phyloP scores from a whole-genome alignment of 2,113 vertebrate genomes.

The Cyanoramphus novaezelandiae region DNA sequence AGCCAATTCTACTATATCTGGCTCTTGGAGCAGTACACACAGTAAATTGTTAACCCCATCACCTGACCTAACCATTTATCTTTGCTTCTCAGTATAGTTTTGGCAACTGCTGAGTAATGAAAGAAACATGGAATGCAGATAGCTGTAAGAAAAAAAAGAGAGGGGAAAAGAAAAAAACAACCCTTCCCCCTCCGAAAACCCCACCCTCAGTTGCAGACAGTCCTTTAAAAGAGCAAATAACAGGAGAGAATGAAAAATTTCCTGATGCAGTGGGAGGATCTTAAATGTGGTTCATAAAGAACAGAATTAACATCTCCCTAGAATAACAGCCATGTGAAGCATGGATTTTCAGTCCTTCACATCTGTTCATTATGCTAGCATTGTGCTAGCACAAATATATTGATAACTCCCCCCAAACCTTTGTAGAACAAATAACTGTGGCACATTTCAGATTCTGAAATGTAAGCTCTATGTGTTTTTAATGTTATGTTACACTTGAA shows the following conservation, averaged over 20 bases:
- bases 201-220: not conserved
- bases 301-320: not conserved
- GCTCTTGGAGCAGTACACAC: constrained; percentile 44
- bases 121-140: constrained; percentile 47
- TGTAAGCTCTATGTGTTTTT: constrained; percentile 4
- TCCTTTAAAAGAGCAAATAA: not conserved
- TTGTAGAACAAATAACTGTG: not conserved
- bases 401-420: not conserved
- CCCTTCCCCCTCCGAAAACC: too few relatives aligned
- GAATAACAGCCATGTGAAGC: not conserved
- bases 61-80: constrained; percentile 63
- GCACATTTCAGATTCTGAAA: not conserved
- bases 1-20: constrained; percentile 63
- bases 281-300: constrained; percentile 16
- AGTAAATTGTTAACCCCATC: constrained; percentile 70
- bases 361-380: not conserved
- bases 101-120: constrained; percentile 66
- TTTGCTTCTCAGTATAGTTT: constrained; percentile 44
- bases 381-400: constrained; percentile 14
- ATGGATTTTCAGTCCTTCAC: constrained; percentile 6
- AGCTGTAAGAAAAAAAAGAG: not conserved
- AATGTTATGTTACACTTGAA: not conserved
- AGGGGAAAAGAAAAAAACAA: not conserved
- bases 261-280: not conserved
- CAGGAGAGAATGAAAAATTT: not conserved